A percentile compares a stretch with the other conserved stretches of the same genome.
These are phyloP conservation scores for Steromphala cineraria DNA, from an alignment of 2,888 invertebrate species.

Conservation along the genomic window DNA sequence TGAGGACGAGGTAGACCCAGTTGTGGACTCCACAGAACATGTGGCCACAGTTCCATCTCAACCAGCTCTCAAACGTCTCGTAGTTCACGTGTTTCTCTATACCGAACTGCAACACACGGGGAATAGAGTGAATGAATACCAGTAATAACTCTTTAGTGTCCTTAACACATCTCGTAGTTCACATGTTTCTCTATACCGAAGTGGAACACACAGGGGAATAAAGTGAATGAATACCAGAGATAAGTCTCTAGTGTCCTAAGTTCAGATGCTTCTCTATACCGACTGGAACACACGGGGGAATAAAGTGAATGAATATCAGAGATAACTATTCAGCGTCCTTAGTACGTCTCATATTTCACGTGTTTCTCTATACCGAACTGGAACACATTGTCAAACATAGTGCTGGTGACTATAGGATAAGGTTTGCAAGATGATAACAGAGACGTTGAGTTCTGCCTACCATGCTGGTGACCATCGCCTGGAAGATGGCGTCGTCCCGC, in stretches of 20 bases:
- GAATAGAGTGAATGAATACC: no score
- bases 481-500: conserved; percentile 58
- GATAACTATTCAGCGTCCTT: no score
- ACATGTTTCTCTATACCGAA: conserved; percentile 62
- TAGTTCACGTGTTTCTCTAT: conserved; percentile 51
- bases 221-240: no score
- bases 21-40: conserved; percentile 67
- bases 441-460: conserved; percentile 43
- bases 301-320: no score
- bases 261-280: conserved; percentile 56
- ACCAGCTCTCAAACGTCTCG: conserved; percentile 58
- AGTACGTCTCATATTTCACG: conserved; percentile 47
- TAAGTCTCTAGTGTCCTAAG: no score
- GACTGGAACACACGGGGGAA: conserved; percentile 59
- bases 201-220: no score
- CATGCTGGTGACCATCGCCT: conserved; percentile 63
- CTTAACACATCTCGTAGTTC: conserved; percentile 44
- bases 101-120: conserved; percentile 66
- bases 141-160: no score
- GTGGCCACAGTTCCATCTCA: conserved; percentile 57
- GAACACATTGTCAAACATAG: conserved; percentile 20
- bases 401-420: no score
- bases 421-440: no score
- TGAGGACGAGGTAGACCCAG: conserved; percentile 66
- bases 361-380: conserved; percentile 66